phyloP scores from a whole-genome alignment of 2,888 invertebrate genomes.

The Ellobium chinense region DNA sequence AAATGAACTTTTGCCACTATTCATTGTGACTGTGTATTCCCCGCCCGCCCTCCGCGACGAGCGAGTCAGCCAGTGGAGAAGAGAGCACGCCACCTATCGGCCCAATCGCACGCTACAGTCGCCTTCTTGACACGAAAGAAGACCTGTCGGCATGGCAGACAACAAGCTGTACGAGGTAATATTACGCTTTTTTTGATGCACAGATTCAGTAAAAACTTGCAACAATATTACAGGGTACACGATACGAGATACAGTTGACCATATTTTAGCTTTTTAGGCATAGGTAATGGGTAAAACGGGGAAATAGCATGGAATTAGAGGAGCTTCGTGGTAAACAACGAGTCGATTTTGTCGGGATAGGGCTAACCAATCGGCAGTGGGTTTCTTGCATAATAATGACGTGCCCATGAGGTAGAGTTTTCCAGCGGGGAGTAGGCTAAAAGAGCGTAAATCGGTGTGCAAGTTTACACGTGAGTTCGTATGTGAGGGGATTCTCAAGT shows the following conservation, averaged over 20 bases:
- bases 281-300: too few species aligned
- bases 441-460: too few species aligned
- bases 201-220: too few species aligned
- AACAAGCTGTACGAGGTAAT: constrained; percentile 55
- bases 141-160: constrained; percentile 56
- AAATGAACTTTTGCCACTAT: too few species aligned
- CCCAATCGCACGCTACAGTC: not conserved
- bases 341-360: constrained; percentile 23
- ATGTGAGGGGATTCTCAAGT: too few species aligned
- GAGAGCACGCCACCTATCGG: constrained; percentile 31
- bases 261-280: too few species aligned
- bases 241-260: too few species aligned
- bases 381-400: constrained; percentile 37
- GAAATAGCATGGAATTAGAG: not conserved
- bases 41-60: not conserved
- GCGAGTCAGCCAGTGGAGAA: not conserved
- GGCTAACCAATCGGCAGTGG: constrained; percentile 39
- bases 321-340: constrained; percentile 18
- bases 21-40: too few species aligned
- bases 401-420: constrained; percentile 19
- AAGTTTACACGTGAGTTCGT: too few species aligned
- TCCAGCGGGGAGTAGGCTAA: too few species aligned
- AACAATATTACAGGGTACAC: too few species aligned
- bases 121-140: constrained; percentile 17
- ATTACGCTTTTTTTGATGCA: too few species aligned